phyloP scores from a whole-genome alignment of 2,113 vertebrate genomes.

The Oncorhynchus nerka region DNA sequence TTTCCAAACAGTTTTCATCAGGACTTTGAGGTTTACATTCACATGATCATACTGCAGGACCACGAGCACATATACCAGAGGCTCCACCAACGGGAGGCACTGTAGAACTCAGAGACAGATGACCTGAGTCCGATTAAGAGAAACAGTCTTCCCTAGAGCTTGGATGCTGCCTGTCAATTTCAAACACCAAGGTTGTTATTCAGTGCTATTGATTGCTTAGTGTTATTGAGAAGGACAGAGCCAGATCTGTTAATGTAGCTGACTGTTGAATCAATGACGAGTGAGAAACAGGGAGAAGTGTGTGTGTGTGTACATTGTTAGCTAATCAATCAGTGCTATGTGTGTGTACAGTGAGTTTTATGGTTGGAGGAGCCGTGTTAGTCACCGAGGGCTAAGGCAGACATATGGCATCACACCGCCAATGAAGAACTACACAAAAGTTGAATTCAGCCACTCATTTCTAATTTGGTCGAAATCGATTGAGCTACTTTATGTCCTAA shows the following conservation, averaged over 20 bases:
- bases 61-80: no score
- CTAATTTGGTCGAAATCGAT: not conserved
- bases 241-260: slow-evolving; percentile 62
- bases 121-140: slow-evolving; percentile 50
- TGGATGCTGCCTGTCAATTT: slow-evolving; percentile 48
- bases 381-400: not conserved
- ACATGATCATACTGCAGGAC: no score
- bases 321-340: slow-evolving; percentile 3
- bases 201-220: slow-evolving; percentile 67
- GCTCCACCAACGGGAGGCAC: no score
- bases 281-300: slow-evolving; percentile 50
- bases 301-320: slow-evolving; percentile 13
- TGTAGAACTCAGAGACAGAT: no score
- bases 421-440: not conserved
- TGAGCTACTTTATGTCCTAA: not conserved
- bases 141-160: slow-evolving; percentile 47
- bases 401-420: not conserved
- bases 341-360: not conserved
- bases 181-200: slow-evolving; percentile 63
- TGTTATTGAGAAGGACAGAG: slow-evolving; percentile 55
- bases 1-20: slow-evolving; percentile 14
- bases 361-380: not conserved
- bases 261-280: slow-evolving; percentile 61
- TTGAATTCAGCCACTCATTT: not conserved
- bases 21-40: no score